Evolutionary conservation across 2,797 vertebrate species (phyloP), one percentile per base, ranked within the genome.

Genomic region (Coreius guichenoti): DNA sequence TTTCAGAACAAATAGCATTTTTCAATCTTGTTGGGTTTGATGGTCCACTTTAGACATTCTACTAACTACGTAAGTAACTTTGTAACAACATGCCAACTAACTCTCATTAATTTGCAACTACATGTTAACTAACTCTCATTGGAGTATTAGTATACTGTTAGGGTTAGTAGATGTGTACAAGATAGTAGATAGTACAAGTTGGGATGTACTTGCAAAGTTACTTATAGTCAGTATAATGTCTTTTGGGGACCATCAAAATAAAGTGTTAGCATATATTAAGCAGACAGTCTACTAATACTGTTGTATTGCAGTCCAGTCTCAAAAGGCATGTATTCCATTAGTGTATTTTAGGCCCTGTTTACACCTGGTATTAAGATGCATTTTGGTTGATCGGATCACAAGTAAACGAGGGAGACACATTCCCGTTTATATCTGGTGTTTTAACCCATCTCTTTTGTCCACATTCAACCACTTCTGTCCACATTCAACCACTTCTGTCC

Each of bases 1-100:
- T 29, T 9, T 69, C 26, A 49, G 63, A 36, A 26, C 47, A 68
- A 65, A 75, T 72, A 31, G 65, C 79, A 67, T 58, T 58, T 51
- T 45, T 47, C 21, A 36, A 4, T 51, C 31, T 85, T 29, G 13
- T 12, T 43, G 61, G n/a, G n/a, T 26, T 26, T 7, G n/a, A 61
- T 26, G 1, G 23, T 58, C 56, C 23, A 58, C 23, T n/a, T 58
- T 61, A 26, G 58, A 26, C 23, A 61, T 61, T 26, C 58, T 26
- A 13, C n/a, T 61, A 26, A 26, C n/a, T 61, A 43, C 8, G 39
- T 43, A 61, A 14, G 58, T 26, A 26, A 61, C 12, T 61, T 61
- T 61, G 58, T 1, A 58, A 58, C 23, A 5, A 26, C 56, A 58
- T 58, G 23, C n/a, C 1, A 58, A 26, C n/a, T 11, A 58, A 23